Evolutionary conservation across 64 coral and sea anemone species (phyloP).

Genomic region (Orbicella faveolata): DNA sequence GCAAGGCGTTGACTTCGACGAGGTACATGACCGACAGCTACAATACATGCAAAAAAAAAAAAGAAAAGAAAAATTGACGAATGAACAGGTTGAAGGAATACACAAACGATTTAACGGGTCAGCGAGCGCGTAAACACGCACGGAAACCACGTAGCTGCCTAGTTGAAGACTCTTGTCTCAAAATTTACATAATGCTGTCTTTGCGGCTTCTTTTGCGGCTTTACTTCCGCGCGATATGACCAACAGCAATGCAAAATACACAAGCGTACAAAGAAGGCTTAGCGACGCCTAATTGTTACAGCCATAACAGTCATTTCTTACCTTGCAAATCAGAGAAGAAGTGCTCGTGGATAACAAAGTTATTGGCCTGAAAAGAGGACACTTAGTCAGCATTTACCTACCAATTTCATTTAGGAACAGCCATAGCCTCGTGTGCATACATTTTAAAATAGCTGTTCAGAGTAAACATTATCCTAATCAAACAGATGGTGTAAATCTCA

Average conservation of each 20-base stretch:
- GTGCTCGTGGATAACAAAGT: constrained; percentile 92
- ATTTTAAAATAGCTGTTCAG: too few species aligned
- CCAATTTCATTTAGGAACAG: too few species aligned
- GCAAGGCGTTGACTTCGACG: constrained; percentile 60
- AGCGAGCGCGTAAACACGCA: background rate
- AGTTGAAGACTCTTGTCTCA: background rate
- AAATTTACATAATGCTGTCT: background rate
- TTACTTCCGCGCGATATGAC: too few species aligned
- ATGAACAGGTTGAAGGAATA: background rate
- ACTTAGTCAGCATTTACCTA: background rate
- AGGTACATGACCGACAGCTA: constrained; percentile 84
- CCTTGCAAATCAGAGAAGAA: constrained; percentile 93
- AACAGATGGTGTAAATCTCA: too few species aligned
- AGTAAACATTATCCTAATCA: too few species aligned
- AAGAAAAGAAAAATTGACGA: background rate
- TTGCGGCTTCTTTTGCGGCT: too few species aligned
- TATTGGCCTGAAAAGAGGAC: constrained; percentile 74
- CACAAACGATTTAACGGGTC: background rate
- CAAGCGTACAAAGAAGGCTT: too few species aligned
- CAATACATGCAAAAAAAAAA: background rate
- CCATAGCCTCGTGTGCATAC: too few species aligned
- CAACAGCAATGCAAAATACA: too few species aligned
- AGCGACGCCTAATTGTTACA: too few species aligned
- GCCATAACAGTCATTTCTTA: constrained; percentile 4
- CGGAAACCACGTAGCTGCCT: background rate